These are phyloP conservation scores for Castor canadensis DNA, from an alignment of 2,113 vertebrate genomes.

Conservation along the genomic window DNA sequence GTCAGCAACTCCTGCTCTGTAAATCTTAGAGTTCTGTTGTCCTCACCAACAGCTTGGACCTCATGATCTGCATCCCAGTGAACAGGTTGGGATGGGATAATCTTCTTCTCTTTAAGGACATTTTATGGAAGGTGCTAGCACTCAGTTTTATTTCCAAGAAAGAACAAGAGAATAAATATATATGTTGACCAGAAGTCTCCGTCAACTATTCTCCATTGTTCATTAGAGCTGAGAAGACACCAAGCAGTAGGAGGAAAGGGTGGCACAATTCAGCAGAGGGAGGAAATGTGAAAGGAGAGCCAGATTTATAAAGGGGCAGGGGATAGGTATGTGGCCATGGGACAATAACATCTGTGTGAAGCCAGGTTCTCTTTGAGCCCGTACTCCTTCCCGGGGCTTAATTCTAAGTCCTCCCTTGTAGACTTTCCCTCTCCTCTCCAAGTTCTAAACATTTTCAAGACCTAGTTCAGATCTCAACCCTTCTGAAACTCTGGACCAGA, in stretches of 20 bases:
- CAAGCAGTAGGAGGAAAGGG: not conserved
- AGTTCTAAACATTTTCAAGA: not conserved
- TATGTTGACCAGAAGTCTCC: not conserved
- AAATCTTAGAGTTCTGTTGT: not conserved
- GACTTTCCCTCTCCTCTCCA: not conserved
- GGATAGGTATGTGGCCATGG: not conserved
- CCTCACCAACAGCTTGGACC: not conserved
- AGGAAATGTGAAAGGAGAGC: not conserved
- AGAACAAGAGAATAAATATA: not conserved
- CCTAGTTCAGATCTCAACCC: not conserved
- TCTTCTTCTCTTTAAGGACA: not conserved
- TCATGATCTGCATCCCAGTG: not conserved
- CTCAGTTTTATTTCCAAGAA: not conserved
- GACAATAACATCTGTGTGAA: not conserved
- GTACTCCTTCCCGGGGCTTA: not conserved
- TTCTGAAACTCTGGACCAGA: not conserved
- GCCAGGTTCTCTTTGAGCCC: not conserved
- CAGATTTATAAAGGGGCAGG: not conserved
- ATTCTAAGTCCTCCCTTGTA: not conserved
- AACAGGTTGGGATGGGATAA: not conserved
- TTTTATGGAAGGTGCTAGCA: not conserved
- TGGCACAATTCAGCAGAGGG: not conserved
- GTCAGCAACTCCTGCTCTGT: not conserved
- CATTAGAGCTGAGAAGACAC: not conserved
- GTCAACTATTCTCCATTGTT: not conserved